A percentile compares a stretch with the other conserved stretches of the same genome.
Evolutionary conservation across 1,140 invertebrate species (phyloP).

Genomic region (Lordiphosa mommai): DNA sequence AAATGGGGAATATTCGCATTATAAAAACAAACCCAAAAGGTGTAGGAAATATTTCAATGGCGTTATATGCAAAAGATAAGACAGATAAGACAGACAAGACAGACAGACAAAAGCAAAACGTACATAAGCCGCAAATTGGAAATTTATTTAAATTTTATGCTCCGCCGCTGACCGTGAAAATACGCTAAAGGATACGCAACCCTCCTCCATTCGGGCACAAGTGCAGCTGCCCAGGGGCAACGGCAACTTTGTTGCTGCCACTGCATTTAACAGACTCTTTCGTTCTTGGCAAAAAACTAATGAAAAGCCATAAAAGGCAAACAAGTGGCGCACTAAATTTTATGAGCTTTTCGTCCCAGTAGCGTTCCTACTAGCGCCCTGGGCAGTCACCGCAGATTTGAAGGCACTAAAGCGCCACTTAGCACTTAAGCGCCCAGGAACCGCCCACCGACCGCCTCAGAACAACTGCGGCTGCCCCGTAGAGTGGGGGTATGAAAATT

Average conservation of each 20-base stretch:
- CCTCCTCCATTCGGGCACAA: background rate
- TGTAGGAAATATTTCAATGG: slow-evolving; percentile 20
- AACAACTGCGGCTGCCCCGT: slow-evolving; percentile 8
- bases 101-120: background rate
- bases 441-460: background rate
- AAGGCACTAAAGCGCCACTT: slow-evolving; percentile 72
- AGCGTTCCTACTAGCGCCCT: slow-evolving; percentile 19
- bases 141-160: slow-evolving; percentile 76
- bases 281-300: slow-evolving; percentile 40
- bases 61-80: slow-evolving; percentile 13
- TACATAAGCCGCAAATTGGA: slow-evolving; percentile 54
- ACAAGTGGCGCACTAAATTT: slow-evolving; percentile 73
- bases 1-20: slow-evolving; percentile 24
- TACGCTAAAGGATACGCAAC: background rate
- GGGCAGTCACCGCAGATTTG: slow-evolving; percentile 57
- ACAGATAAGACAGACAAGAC: slow-evolving; percentile 25
- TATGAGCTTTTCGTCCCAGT: slow-evolving; percentile 32
- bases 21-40: slow-evolving; percentile 40
- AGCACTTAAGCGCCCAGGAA: slow-evolving; percentile 51
- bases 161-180: background rate
- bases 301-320: slow-evolving; percentile 74
- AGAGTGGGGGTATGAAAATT: slow-evolving; percentile 4
- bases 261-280: slow-evolving; percentile 42
- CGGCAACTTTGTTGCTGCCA: slow-evolving; percentile 42
- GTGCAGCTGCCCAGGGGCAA: slow-evolving; percentile 8